Evolutionary conservation across 2,113 vertebrate species (phyloP).

Genomic region (Strix uralensis): DNA sequence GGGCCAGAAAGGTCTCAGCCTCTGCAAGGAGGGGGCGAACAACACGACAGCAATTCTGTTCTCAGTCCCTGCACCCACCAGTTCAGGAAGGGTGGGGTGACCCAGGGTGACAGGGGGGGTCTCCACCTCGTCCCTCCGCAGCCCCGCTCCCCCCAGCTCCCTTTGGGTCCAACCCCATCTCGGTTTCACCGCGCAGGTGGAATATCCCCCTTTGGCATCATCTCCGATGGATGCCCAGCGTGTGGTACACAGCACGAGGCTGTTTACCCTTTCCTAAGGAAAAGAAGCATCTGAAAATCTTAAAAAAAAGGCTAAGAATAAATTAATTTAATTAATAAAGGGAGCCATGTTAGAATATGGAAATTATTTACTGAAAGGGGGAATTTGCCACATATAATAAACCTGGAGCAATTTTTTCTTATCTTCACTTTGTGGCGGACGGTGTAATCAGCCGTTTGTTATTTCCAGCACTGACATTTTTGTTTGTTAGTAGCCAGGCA

Average conservation of each 20-base stretch:
- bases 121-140: neutral
- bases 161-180: neutral
- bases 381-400: neutral
- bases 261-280: neutral
- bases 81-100: neutral
- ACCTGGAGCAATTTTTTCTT: neutral
- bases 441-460: neutral
- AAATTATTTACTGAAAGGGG: neutral
- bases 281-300: neutral
- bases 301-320: neutral
- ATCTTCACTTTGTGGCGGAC: neutral
- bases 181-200: neutral
- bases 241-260: rapidly evolving
- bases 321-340: neutral
- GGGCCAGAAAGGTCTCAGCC: neutral
- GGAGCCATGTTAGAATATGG: neutral
- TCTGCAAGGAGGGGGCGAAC: too few species aligned
- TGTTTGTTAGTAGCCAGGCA: neutral
- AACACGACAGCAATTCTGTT: too few species aligned
- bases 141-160: neutral
- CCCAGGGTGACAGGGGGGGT: neutral
- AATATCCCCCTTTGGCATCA: neutral
- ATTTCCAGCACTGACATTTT: neutral
- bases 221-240: neutral
- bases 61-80: too few species aligned